These are phyloP conservation scores for Drosophila paramelanica DNA, from an alignment of 2,888 invertebrate genomes.

Conservation along the genomic window DNA sequence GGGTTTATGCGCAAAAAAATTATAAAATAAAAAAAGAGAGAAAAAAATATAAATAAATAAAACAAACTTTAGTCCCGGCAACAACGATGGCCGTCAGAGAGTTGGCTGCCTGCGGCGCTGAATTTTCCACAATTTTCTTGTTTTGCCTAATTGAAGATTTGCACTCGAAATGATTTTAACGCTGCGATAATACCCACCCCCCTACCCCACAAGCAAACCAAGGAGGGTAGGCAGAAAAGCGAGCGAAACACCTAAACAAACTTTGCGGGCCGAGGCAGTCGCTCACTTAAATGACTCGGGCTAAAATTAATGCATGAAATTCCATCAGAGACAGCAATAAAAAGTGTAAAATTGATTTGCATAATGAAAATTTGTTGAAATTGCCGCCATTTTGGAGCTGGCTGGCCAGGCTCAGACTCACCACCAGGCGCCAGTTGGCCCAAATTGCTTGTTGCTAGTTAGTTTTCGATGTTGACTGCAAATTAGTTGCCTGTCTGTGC, in stretches of 20 bases:
- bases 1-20: slow-evolving; percentile 23
- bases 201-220: slow-evolving; percentile 32
- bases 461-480: slow-evolving; percentile 63
- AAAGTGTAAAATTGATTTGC: slow-evolving; percentile 77
- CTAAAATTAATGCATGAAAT: slow-evolving; percentile 54
- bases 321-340: slow-evolving; percentile 63
- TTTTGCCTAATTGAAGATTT: slow-evolving; percentile 73
- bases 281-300: slow-evolving; percentile 53
- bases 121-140: slow-evolving; percentile 54
- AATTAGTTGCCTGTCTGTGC: slow-evolving; percentile 50
- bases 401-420: neutral
- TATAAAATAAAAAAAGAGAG: slow-evolving; percentile 22
- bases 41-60: slow-evolving; percentile 16
- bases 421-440: slow-evolving; percentile 17
- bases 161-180: slow-evolving; percentile 73
- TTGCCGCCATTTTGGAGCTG: slow-evolving; percentile 44
- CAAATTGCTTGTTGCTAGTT: slow-evolving; percentile 63
- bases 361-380: slow-evolving; percentile 75
- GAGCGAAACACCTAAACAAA: slow-evolving; percentile 48
- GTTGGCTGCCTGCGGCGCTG: slow-evolving; percentile 30
- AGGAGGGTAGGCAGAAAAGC: neutral
- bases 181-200: slow-evolving; percentile 37
- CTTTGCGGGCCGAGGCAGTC: slow-evolving; percentile 36
- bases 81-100: slow-evolving; percentile 16
- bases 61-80: slow-evolving; percentile 25